Base-by-base conservation (phyloP, 1,140 invertebrate species). In the Zaprionus gabonicus region DNA sequence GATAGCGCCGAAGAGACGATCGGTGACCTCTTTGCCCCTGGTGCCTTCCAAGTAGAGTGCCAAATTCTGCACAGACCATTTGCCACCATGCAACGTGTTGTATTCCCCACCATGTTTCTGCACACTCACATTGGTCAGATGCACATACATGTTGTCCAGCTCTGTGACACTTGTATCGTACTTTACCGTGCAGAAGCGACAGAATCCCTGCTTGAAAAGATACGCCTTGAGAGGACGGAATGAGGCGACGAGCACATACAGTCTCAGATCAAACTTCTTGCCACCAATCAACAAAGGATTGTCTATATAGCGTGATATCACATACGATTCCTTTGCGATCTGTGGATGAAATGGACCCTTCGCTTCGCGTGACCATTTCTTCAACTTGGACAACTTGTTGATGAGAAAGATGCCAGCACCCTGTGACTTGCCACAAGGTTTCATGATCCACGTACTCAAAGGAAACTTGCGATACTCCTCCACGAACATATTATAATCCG, bases 371-470 rank as follows among this genome's bases (percentile, higher is more conserved):
- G 97, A 97, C 96, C 97, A 98, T 85, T 96, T 96, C 91, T 97
- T 97, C 15, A 98, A 93, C 93, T 98, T 97, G 1, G 97, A 97
- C 44, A 98, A 92, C 93, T 97, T 98, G 82, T 98, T 98, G 76
- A 98, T 97, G 0, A 98, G 93, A 91, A 98, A 97, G 76, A 98
- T 98, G 6, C 97, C 97, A 5, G 96, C 95, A 0, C 97, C 97
- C 93, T 98, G 97, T 13, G 97, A 98, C 92, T 97, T 97, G 23
- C 97, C 98, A 91, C 97, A 98, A 0, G 98, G 98, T 92, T 99
- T 99, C 97, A 99, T 98, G 67, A 99, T 99, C 98, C 98, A 99
- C 0, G 98, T 98, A 69, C 97, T 97, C 77, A 97, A 96, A 0
- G 98, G 98, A 67, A 96, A 97, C 92, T 98, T 98, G 53, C 96